Evolutionary conservation across 2,888 invertebrate genomes (phyloP), one percentile per base, ranked within the genome.

Genomic region (Lobophora halterata): DNA sequence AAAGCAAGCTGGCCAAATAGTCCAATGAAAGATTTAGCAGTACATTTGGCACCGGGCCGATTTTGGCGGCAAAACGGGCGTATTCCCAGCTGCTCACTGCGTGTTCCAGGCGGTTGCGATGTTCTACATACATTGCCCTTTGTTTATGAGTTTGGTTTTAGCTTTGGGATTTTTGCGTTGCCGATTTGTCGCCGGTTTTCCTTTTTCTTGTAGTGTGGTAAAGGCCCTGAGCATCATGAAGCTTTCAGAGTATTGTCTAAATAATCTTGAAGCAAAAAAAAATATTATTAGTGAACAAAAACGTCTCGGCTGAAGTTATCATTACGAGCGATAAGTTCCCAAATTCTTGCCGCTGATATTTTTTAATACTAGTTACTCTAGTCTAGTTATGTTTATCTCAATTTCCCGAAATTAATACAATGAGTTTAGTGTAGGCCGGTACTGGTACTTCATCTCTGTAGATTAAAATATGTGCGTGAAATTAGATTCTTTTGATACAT

Each of bases 11-110:
- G 23, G 13, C 16, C 25, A 33, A 37, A 34, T 20, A 34, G 17
- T 17, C 11, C 33, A 33, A 33, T 38, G 38, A 33, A 29, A 33
- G 33, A 33, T 33, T 30, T 37, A 32, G 38, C 30, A 46, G 21
- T 34, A 37, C 46, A 49, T 44, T 53, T 50, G 53, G 50, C 49
- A 47, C 37, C 20, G 31, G 35, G 36, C 34, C 42, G 21, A 32
- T 36, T 41, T 44, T 49, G 47, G 39, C 51, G 51, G 49, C 50
- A 50, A 50, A 36, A 36, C 43, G 44, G 23, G 46, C 26, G 26
- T 19, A 28, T 40, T 36, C 36, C 10, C 36, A 42, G 36, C 42
- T 32, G 42, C 23, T 28, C 26, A 27, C 10, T 20, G 6, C 31
- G 13, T 16, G 41, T 31, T 28, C 18, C 26, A 27, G 31, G 25